A percentile compares a stretch with the other conserved stretches of the same genome.
These are phyloP conservation scores for Stenotaenia linearis DNA, from an alignment of 2,888 invertebrate species.

Conservation along the genomic window DNA sequence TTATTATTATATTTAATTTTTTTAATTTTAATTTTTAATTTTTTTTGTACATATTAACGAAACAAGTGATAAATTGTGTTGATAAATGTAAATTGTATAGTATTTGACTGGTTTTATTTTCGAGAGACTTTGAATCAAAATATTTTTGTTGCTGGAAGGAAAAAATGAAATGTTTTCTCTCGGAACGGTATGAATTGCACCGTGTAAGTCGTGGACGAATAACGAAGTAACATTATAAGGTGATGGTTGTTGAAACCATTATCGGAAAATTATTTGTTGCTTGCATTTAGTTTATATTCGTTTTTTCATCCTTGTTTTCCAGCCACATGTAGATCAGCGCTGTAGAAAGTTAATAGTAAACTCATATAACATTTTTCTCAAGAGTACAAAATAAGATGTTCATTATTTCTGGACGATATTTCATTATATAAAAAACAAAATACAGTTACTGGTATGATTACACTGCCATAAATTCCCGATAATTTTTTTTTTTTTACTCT, in stretches of 20 bases:
- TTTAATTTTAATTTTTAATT: neutral
- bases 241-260: neutral
- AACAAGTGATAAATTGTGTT: neutral
- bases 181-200: neutral
- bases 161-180: neutral
- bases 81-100: conserved; percentile 1
- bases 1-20: neutral
- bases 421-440: neutral
- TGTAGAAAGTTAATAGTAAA: neutral
- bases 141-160: neutral
- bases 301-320: neutral
- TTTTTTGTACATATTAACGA: neutral
- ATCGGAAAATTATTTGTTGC: neutral
- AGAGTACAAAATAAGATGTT: neutral
- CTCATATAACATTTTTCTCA: neutral
- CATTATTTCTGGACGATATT: neutral
- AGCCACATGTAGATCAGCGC: neutral
- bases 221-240: neutral
- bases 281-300: neutral
- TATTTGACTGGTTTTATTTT: neutral
- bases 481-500: neutral
- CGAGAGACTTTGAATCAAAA: conserved; percentile 3
- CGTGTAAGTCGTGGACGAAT: neutral
- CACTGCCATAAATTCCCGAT: neutral
- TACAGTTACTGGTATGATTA: neutral